A percentile compares a stretch with the other conserved stretches of the same genome.
These are phyloP conservation scores for Xiphorhynchus elegans DNA, from an alignment of 2,113 vertebrate species.

Conservation along the genomic window DNA sequence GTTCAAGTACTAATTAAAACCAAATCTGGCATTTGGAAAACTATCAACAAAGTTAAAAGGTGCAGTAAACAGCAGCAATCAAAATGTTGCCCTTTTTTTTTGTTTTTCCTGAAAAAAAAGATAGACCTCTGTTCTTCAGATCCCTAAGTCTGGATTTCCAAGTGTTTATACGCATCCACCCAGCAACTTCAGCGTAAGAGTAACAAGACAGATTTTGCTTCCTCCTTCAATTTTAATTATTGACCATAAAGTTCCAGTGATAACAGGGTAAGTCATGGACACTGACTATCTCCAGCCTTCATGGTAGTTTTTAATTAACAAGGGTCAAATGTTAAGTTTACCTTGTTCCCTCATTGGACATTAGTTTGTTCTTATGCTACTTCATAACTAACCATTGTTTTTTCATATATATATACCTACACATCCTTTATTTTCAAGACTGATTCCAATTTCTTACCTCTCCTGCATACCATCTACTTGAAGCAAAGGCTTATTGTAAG, in stretches of 20 bases:
- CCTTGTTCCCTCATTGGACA: background rate
- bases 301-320: background rate
- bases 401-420: background rate
- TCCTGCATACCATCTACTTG: rapidly evolving
- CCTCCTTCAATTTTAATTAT: background rate
- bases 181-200: background rate
- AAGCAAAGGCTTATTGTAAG: background rate
- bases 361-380: background rate
- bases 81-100: background rate
- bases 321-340: background rate
- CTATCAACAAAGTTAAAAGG: conserved; percentile 61
- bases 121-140: background rate
- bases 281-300: background rate
- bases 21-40: conserved; percentile 67
- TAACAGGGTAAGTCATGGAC: background rate
- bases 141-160: background rate
- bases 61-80: conserved; percentile 20
- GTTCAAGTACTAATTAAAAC: conserved; percentile 74
- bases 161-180: background rate
- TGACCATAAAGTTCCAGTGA: background rate
- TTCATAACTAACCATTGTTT: background rate
- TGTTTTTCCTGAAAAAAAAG: background rate
- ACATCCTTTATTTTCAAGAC: background rate
- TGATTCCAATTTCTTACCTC: background rate
- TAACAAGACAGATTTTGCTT: background rate